Evolutionary conservation across 2,888 invertebrate genomes (phyloP), one percentile per base, ranked within the genome.

Genomic region (Apocheima hispidaria): DNA sequence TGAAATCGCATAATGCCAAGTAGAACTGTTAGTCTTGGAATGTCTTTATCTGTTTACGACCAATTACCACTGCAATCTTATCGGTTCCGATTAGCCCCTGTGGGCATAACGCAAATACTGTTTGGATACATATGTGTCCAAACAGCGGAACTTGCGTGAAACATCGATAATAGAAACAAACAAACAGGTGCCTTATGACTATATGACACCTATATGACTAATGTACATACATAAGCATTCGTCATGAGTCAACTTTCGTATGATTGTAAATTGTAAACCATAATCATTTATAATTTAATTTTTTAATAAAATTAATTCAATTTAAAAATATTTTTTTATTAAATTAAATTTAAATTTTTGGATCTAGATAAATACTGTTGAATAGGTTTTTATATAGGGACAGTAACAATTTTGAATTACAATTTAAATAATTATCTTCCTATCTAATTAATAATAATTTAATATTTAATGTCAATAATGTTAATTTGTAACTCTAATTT

Each of bases 31-130:
- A 46, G 18, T 12, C 16, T 28, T 30, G 30, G 46, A 30, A 46
- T 28, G 30, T 18, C 0, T 12, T n/a, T 46, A 46, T 46, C 46
- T 4, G 6, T 46, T 18, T 14, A 5, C 16, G 20, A 46, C 18
- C 44, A 28, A 16, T 44, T 44, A 28, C 16, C 10, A 5, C 28
- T 43, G 26, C 26, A 16, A 44, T 46, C 46, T 46, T 46, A 46
- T 46, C 46, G 10, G 16, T 46, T 46, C 28, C 30, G 46, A 46
- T 46, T 46, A 46, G 18, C 7, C 4, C 30, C 10, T 6, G 28
- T 9, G 26, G 16, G 16, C 12, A 12, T 20, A 20, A 20, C 21
- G 40, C 4, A 7, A n/a, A n/a, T n/a, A 12, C 14, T 2, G 36
- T 18, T 16, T 16, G 16, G 9, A 36, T 16, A 35, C 10, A n/a